Evolutionary conservation across 2,888 invertebrate genomes (phyloP).

Genomic region (Mythimna vitellina): DNA sequence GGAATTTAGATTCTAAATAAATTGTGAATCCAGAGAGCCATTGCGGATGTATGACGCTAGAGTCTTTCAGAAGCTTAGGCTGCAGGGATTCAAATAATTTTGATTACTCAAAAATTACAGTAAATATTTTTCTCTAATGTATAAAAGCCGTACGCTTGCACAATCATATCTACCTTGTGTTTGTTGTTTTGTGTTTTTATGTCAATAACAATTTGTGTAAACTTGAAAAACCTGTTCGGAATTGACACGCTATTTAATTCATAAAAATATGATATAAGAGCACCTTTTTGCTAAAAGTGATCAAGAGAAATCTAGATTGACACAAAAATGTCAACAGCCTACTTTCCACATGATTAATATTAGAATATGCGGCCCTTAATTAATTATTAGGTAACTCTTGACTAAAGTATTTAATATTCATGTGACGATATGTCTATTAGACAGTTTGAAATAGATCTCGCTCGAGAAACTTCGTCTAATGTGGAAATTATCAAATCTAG

Average conservation of each 20-base stretch:
- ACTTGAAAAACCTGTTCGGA: background rate
- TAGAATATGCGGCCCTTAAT: conserved; percentile 38
- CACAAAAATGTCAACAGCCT: conserved; percentile 17
- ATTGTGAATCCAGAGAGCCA: too few relatives aligned
- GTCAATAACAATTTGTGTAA: background rate
- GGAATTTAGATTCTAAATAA: too few relatives aligned
- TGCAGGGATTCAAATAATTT: background rate
- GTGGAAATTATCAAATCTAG: background rate
- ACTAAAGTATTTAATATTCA: conserved; percentile 65
- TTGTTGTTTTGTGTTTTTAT: too few relatives aligned
- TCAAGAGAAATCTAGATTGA: conserved; percentile 24
- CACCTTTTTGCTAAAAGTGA: background rate
- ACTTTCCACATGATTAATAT: conserved; percentile 36
- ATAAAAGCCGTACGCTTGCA: background rate
- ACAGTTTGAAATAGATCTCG: conserved; percentile 7
- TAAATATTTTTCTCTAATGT: background rate
- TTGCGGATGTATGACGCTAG: too few relatives aligned
- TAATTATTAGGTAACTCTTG: conserved; percentile 56
- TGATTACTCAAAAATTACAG: background rate
- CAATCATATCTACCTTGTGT: background rate
- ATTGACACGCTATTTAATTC: background rate
- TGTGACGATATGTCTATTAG: conserved; percentile 35
- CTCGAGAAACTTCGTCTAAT: conserved; percentile 11
- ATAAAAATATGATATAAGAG: background rate
- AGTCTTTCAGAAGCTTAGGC: too few relatives aligned